Base-by-base conservation (phyloP, 2,113 vertebrate genomes). In the Natator depressus region DNA sequence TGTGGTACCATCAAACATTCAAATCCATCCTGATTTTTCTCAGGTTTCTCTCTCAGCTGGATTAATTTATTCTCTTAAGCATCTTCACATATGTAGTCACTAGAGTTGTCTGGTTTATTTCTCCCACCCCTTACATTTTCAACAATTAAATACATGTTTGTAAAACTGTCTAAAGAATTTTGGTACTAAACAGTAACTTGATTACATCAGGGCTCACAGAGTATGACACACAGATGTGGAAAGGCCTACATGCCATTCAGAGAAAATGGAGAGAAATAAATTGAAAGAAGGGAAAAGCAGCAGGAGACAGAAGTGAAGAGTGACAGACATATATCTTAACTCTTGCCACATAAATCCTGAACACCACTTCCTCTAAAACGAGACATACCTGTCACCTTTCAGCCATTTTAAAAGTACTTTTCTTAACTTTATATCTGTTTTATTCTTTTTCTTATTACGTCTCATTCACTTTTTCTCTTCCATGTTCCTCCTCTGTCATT, bases 341-440 rank as follows among this genome's bases (percentile, higher is more conserved):
- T 24, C 38, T 47, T 55, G 14, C 38, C 57, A 69, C 51, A 51
- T 16, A n/a, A 82, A 82, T 76, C 42, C 47, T 25, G 1, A 27
- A 69, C 13, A 2, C 0, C 3, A 24, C 20, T 31, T 46, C 29
- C 82, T 57, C 2, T 0, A 3, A n/a, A 31, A 31, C 57, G 78
- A 78, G 82, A 75, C 8, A 2, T 6, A 12, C 38, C 38, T 53
- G 4, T 49, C 13, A 51, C 14, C 1, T 46, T 27, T 4, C 78
- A 19, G 29, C 38, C 65, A 47, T 85, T 90, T 69, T 69, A 25
- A 49, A 69, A 89, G 69, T 57, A 14, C 1, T n/a, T 85, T 47
- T 59, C 16, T 86, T 78, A 6, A 22, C 16, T 46, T 90, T 29
- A 20, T 31, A 27, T 83, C 76, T 89, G n/a, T 69, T 85, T 47